Conservation (phyloP, 2,113 vertebrate species). For the Rutilus rutilus region DNA sequence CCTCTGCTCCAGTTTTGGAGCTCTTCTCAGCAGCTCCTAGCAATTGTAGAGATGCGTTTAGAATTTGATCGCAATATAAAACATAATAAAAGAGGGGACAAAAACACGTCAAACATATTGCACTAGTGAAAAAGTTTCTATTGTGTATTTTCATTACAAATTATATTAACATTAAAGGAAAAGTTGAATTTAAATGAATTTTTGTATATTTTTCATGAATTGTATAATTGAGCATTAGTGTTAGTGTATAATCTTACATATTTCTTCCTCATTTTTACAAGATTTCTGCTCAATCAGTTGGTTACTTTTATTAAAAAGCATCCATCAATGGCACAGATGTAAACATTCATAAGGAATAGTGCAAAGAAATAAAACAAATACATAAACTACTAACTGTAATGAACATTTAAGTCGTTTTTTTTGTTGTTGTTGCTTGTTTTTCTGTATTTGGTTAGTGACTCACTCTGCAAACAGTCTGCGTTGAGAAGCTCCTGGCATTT, state of each 20-base stretch:
- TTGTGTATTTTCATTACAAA: too few relatives aligned
- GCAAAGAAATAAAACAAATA: not conserved
- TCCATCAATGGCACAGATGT: not conserved
- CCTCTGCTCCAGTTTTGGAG: constrained; percentile 93
- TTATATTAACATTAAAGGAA: too few relatives aligned
- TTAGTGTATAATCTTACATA: not conserved
- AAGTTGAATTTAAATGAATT: too few relatives aligned
- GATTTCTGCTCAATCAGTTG: not conserved
- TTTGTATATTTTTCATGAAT: not conserved
- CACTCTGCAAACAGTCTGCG: constrained; percentile 95
- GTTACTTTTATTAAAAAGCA: not conserved
- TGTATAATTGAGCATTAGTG: not conserved
- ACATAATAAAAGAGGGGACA: not conserved
- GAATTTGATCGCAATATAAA: not conserved
- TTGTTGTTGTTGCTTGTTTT: not conserved
- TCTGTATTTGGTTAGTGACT: constrained; percentile 67
- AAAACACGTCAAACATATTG: not conserved
- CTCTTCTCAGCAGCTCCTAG: constrained; percentile 96
- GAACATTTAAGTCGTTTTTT: not conserved
- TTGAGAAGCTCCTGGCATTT: constrained; percentile 98
- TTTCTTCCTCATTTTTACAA: not conserved
- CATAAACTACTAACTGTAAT: not conserved
- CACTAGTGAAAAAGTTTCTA: not conserved
- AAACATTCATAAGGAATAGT: not conserved
- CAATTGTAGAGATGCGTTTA: not conserved